These are phyloP conservation scores for Ormyrus thymus DNA, from an alignment of 2,888 invertebrate genomes.

Conservation along the genomic window DNA sequence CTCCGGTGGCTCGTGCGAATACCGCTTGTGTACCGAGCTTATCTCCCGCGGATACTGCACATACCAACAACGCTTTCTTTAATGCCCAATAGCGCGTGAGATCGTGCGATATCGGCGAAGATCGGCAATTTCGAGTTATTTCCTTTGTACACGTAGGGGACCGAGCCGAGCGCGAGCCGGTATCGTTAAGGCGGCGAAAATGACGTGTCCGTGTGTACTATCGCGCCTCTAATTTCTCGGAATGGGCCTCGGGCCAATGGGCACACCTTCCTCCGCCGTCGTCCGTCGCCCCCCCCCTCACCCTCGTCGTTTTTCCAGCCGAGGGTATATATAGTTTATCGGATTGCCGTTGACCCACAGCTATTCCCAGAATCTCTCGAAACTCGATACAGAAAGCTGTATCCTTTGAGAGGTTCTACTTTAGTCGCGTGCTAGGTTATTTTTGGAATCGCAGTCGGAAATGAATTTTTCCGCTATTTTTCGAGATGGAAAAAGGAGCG, in stretches of 20 bases:
- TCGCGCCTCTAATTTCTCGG: background rate
- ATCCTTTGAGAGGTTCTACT: too few relatives aligned
- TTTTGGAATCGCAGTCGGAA: background rate
- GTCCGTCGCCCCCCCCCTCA: too few relatives aligned
- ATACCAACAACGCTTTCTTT: constrained; percentile 10
- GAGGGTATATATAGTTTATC: background rate
- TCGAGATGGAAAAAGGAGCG: background rate
- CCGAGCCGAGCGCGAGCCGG: background rate
- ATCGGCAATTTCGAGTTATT: constrained; percentile 45
- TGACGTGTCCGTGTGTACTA: background rate
- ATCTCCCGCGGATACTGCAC: constrained; percentile 13
- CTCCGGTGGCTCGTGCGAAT: background rate
- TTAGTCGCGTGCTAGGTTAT: too few relatives aligned
- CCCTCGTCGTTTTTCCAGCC: too few relatives aligned
- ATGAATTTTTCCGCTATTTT: background rate
- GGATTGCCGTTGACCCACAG: background rate
- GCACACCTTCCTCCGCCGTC: too few relatives aligned
- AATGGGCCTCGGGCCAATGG: background rate
- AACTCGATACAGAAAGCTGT: too few relatives aligned
- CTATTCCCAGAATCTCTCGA: too few relatives aligned
- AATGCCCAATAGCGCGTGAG: constrained; percentile 42
- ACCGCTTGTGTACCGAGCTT: constrained; percentile 19
- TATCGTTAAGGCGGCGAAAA: too few relatives aligned
- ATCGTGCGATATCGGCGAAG: constrained; percentile 32
- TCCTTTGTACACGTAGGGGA: background rate